Base-by-base conservation (phyloP, 2,113 vertebrate genomes). In the Cnemophilus loriae region DNA sequence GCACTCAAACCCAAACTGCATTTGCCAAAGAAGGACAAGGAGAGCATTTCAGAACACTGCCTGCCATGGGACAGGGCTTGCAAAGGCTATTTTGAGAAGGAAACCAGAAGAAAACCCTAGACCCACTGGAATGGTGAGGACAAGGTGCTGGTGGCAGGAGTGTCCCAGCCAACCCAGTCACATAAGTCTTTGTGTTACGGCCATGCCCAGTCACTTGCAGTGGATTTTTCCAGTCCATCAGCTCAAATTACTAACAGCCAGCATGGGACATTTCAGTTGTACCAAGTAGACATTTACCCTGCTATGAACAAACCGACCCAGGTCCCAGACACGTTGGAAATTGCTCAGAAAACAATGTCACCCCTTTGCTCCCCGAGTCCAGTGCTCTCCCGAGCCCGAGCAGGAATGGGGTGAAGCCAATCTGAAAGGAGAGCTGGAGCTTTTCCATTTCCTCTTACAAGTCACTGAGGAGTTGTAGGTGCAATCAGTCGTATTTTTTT, bases 401-500 rank as follows among this genome's bases (percentile, higher is more conserved):
- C 8, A 74, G 65, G 28, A 95, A 37, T 1, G 0, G 65, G 74
- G 24, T 60, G 49, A 96, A 89, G 60, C 35, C 23, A 24, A 50
- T 60, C 76, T 55, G 39, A 89, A 87, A 87, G 81, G 0, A 2
- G 24, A 89, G 63, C 46, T 89, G 53, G 32, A 82, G 50, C 8
- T 87, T 87, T 94, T 94, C 61, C 77, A 82, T 79, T 92, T 94
- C 87, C 57, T 44, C 27, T 94, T 94, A 90, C 1, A 21, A 85
- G 78, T 61, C 91, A 69, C 81, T 23, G 30, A 82, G 74, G 81
- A 91, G 35, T 2, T 84, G 27, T 65, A 85, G 42, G 78, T 79
- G 46, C 0, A 13, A 95, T 68, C 50, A 61, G 61, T 49, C n/a
- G 0, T n/a, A 3, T 7, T 68, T 89, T 69, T 70, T 64, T 71